Evolutionary conservation across 2,888 invertebrate species (phyloP), one percentile per base, ranked within the genome.

Genomic region (Caenorhabditis doughertyi): DNA sequence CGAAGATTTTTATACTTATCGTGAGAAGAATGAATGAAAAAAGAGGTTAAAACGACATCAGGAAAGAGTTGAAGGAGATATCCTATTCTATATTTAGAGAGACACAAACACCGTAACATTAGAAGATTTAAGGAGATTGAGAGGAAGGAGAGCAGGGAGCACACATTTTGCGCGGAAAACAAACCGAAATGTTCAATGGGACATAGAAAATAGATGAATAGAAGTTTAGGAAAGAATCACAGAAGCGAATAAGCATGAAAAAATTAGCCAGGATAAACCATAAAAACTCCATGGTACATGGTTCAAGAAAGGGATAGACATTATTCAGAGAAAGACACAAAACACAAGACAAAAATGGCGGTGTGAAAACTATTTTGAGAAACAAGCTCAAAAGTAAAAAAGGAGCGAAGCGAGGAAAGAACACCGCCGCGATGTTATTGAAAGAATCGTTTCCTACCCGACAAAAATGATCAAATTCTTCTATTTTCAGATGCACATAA

Each of bases 371-470:
- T 27, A 68, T 58, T 70, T 44, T 29, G 70, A 56, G 32, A 21
- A 44, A 25, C 8, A 49, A 49, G 49, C 65, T 35, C 65, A 51
- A 65, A 65, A n/a, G 5, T 25, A 27, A 55, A 42, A 53, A 39
- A n/a, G 72, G 71, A 39, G 39, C 9, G 29, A 76, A 67, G 51
- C 35, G 73, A 74, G 73, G 73, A 74, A 73, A 73, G 79, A 70
- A 68, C 80, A 80, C 80, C 80, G 80, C 74, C 80, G n/a, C 25
- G 65, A 65, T 65, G 51, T 51, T 51, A 65, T 29, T 64, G 23
- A 27, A 2, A 65, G 67, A 80, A 80, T 80, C 73, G 55, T 62
- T 73, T 80, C 80, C 80, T 80, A 74, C 73, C 80, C 80, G 80
- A 70, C 80, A 74, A 80, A 80, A 68, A 80, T 51, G 60, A 55